Conservation (phyloP, 2,888 invertebrate species). For the Epistrophe grossulariae region DNA sequence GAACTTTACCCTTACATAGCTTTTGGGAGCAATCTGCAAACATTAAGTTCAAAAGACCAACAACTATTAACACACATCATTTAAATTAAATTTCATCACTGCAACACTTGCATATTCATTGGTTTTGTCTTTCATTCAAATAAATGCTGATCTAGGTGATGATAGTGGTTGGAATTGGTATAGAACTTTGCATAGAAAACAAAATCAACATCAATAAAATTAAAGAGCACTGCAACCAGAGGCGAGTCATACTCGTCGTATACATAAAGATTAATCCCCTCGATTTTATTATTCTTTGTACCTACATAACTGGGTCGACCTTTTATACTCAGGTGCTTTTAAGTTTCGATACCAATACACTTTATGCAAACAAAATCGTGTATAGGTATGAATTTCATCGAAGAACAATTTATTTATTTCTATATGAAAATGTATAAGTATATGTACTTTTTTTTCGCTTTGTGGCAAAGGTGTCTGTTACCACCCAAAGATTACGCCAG, state of each 20-base stretch:
- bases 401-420: slow-evolving; percentile 55
- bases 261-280: slow-evolving; percentile 54
- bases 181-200: slow-evolving; percentile 2
- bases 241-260: slow-evolving; percentile 21
- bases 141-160: slow-evolving; percentile 15
- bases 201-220: slow-evolving; percentile 34
- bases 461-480: slow-evolving; percentile 65
- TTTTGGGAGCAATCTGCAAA: not conserved
- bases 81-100: slow-evolving; percentile 19
- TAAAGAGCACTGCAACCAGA: slow-evolving; percentile 45
- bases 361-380: slow-evolving; percentile 35
- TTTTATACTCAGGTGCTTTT: slow-evolving; percentile 32
- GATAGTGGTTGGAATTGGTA: not conserved
- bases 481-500: slow-evolving; percentile 63
- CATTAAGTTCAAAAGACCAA: not conserved
- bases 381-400: slow-evolving; percentile 48
- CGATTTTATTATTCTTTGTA: not conserved
- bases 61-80: slow-evolving; percentile 13
- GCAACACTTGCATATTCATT: slow-evolving; percentile 29
- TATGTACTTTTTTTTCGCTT: not conserved
- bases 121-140: slow-evolving; percentile 18
- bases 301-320: slow-evolving; percentile 68
- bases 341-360: slow-evolving; percentile 17
- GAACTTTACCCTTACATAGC: not conserved
- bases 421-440: not conserved